Evolutionary conservation across 2,888 invertebrate genomes (phyloP).

Genomic region (Spialia ferax): DNA sequence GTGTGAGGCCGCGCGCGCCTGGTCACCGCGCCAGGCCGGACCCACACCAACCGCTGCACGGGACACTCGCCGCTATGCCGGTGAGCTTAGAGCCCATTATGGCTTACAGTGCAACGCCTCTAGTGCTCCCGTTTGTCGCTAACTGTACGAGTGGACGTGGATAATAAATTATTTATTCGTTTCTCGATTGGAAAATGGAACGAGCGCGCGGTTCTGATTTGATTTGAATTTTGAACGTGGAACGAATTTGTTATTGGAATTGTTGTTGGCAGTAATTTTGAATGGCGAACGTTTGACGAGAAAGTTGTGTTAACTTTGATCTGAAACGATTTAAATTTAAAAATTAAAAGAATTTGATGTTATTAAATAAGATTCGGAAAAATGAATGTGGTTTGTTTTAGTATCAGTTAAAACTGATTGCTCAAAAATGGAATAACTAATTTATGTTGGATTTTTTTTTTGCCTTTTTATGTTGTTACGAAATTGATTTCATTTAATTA

Average conservation of each 20-base stretch:
- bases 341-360: neutral
- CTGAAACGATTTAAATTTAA: neutral
- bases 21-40: constrained; percentile 61
- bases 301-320: neutral
- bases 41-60: constrained; percentile 47
- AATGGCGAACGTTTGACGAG: constrained; percentile 14
- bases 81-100: constrained; percentile 6
- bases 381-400: constrained; percentile 1
- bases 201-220: constrained; percentile 9
- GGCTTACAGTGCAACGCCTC: constrained; percentile 9
- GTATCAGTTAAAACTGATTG: constrained; percentile 21
- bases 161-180: constrained; percentile 2
- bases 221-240: constrained; percentile 31
- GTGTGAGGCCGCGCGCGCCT: constrained; percentile 88
- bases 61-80: constrained; percentile 22
- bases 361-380: neutral
- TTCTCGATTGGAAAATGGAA: constrained; percentile 11
- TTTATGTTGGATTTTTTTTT: neutral
- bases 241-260: constrained; percentile 19
- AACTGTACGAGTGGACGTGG: constrained; percentile 5
- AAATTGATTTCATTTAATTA: constrained; percentile 18
- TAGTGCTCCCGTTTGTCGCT: constrained; percentile 27
- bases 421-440: constrained; percentile 18
- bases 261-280: constrained; percentile 11
- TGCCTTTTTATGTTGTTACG: constrained; percentile 16